Conservation (phyloP, 2,113 vertebrate genomes). For the Sander lucioperca region DNA sequence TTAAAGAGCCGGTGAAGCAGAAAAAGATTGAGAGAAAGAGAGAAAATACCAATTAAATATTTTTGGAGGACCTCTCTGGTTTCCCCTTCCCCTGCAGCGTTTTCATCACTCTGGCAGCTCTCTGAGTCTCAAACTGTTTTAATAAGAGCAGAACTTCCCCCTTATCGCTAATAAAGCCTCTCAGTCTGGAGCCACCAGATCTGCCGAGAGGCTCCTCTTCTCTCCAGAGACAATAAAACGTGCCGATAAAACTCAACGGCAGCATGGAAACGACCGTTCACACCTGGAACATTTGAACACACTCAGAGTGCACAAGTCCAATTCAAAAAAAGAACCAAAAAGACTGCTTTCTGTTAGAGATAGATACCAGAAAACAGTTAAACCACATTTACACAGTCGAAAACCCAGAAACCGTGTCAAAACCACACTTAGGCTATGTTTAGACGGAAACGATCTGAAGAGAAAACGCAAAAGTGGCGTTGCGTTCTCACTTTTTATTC, state of each 20-base stretch:
- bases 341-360: too few relatives aligned
- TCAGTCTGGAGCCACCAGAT: slow-evolving; percentile 61
- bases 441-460: too few relatives aligned
- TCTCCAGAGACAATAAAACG: slow-evolving; percentile 21
- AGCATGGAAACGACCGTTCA: background rate
- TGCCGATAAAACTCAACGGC: slow-evolving; percentile 26
- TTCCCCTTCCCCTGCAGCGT: slow-evolving; percentile 51
- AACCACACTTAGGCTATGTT: too few relatives aligned
- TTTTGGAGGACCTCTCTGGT: slow-evolving; percentile 67
- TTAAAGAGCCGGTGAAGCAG: slow-evolving; percentile 29
- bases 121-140: slow-evolving; percentile 64
- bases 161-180: slow-evolving; percentile 73
- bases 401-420: too few relatives aligned
- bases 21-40: slow-evolving; percentile 27
- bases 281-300: background rate
- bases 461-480: too few relatives aligned
- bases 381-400: background rate
- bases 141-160: slow-evolving; percentile 71
- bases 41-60: slow-evolving; percentile 76
- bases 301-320: background rate
- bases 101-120: slow-evolving; percentile 70
- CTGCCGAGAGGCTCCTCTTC: slow-evolving; percentile 65
- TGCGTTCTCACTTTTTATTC: too few relatives aligned
- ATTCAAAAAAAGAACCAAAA: background rate
- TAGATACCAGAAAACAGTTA: too few relatives aligned